These are phyloP conservation scores for Trichacis sp. DNA, from an alignment of 2,888 invertebrate genomes.

Conservation along the genomic window DNA sequence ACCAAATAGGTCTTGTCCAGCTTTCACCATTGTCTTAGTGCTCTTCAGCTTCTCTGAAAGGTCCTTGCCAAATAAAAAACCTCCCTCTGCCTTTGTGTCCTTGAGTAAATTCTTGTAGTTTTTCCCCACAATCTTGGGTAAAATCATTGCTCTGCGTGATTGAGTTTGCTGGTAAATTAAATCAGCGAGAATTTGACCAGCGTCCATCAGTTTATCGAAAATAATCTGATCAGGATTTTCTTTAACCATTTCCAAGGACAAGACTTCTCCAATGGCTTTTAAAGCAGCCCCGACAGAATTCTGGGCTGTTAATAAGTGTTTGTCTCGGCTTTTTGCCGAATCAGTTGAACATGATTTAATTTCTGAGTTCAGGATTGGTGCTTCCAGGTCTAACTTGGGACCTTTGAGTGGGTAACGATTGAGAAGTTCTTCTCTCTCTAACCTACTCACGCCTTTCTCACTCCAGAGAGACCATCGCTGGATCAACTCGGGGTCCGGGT, in stretches of 20 bases:
- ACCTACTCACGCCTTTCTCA: no score
- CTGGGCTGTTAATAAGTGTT: background rate
- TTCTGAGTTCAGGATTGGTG: background rate
- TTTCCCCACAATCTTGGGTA: no score
- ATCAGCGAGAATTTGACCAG: background rate
- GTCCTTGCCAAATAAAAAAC: no score
- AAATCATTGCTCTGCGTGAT: background rate
- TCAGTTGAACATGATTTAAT: background rate
- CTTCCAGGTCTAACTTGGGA: background rate
- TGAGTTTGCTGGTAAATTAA: background rate
- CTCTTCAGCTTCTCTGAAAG: background rate
- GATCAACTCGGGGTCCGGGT: no score
- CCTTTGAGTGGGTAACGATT: background rate
- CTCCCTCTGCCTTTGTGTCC: no score
- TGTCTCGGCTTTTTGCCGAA: background rate
- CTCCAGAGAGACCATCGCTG: no score
- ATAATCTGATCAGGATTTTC: background rate
- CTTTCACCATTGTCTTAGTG: background rate
- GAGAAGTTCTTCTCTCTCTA: background rate
- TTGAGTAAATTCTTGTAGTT: no score
- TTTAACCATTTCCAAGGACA: background rate
- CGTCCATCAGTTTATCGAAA: background rate
- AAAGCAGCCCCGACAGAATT: background rate
- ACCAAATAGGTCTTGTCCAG: background rate
- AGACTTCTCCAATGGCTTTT: background rate